Percentiles rank a stretch among this genome's conserved stretches.
These are phyloP conservation scores for Drosophila greeni DNA, from an alignment of 2,888 invertebrate genomes.

Conservation along the genomic window DNA sequence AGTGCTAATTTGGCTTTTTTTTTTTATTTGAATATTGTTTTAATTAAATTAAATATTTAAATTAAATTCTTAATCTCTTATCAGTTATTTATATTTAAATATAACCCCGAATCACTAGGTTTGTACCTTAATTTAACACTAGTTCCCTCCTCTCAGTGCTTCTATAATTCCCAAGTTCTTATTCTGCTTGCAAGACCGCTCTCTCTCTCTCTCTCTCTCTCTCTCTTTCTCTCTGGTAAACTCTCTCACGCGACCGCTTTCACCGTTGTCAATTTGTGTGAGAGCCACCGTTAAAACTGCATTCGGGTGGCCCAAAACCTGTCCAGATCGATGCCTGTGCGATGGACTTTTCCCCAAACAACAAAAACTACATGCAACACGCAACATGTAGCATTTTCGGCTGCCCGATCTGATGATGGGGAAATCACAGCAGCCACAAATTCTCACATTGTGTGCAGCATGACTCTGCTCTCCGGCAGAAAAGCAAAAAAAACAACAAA, in stretches of 20 bases:
- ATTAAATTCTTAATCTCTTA: no score
- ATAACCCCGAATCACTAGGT: no score
- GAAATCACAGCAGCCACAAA: conserved; percentile 19
- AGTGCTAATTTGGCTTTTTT: no score
- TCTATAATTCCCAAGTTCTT: conserved; percentile 4
- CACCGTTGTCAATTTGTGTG: conserved; percentile 6
- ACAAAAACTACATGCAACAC: conserved; percentile 6
- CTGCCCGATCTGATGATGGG: not conserved
- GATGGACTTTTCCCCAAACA: conserved; percentile 16
- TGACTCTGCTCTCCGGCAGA: conserved; percentile 32
- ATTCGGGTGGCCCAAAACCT: conserved; percentile 28
- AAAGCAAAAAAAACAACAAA: conserved; percentile 11
- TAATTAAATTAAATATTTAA: no score
- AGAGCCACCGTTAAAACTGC: conserved; percentile 9
- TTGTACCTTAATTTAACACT: not conserved
- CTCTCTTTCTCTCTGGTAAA: no score
- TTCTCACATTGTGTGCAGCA: conserved; percentile 27
- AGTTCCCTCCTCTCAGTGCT: not conserved
- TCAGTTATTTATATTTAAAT: not conserved
- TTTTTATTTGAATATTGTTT: not conserved
- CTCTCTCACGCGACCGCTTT: conserved; percentile 20
- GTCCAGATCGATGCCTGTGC: conserved; percentile 31
- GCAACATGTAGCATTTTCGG: conserved; percentile 28
- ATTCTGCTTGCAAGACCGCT: not conserved
- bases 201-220: not conserved